Base-by-base conservation (phyloP, 2,113 vertebrate species). In the Egretta garzetta region DNA sequence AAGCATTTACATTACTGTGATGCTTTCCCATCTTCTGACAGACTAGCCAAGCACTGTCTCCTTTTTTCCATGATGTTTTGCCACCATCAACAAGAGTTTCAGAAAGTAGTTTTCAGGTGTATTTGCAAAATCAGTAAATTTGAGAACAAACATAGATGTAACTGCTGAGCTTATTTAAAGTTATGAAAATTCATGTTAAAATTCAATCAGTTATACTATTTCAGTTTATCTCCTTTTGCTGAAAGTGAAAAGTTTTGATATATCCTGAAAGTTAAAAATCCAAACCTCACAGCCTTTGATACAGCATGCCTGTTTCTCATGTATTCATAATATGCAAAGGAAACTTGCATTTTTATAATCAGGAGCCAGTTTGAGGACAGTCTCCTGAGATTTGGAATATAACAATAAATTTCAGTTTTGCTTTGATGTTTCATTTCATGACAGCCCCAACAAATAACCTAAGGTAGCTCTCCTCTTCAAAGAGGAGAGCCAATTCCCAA, bases 371-470 rank as follows among this genome's bases (percentile, higher is more conserved):
- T 93, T 62, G 43, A 86, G 45, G n/a, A 14, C 39, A 71, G 58
- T 93, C 80, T 96, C 63, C 68, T 45, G 94, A 45, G 71, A 60
- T 70, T 83, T 66, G 80, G 85, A 97, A 88, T 92, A 39, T 24
- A 91, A 80, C n/a, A 76, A 23, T 52, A 88, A 63, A 92, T 91
- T 96, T 93, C 59, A 94, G 30, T 63, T 97, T 97, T 76, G 86
- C 49, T 97, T 95, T 91, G 84, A 76, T 94, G 83, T 88, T 97
- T 96, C 59, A 68, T 94, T 93, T 97, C 55, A 80, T 90, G 91
- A 55, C 67, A 97, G 71, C n/a, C 93, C 76, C 91, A 96, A 90
- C 60, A 73, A 96, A 96, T 70, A 97, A 84, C 56, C 32, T 80
- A 74, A 96, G 77, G 79, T 95, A 75, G 43, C 63, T 96, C 58